Percentiles rank a stretch among this genome's conserved stretches.
Conservation (phyloP, 2,888 invertebrate genomes). For the Calameuta idolon region DNA sequence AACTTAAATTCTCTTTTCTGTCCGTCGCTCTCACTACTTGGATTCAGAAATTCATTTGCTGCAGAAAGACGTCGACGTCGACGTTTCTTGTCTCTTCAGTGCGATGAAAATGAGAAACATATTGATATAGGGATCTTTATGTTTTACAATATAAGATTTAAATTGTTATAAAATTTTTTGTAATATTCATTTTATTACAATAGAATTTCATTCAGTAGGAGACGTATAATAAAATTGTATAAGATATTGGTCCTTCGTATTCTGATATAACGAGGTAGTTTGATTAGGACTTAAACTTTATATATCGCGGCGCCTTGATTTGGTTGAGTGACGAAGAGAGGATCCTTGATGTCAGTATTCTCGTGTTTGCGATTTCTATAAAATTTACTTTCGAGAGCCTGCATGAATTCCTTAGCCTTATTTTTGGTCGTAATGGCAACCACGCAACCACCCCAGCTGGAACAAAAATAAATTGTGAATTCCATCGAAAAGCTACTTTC, state of each 20-base stretch:
- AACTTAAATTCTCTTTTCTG: neutral
- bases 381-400: conserved; percentile 77
- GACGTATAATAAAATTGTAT: too few relatives aligned
- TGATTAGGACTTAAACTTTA: conserved; percentile 12
- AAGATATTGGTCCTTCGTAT: too few relatives aligned
- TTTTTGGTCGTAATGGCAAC: conserved; percentile 84
- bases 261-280: too few relatives aligned
- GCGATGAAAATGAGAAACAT: too few relatives aligned
- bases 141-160: too few relatives aligned
- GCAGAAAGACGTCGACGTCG: neutral
- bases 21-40: neutral
- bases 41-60: neutral
- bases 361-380: conserved; percentile 69
- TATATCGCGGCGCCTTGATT: conserved; percentile 75
- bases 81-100: too few relatives aligned
- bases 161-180: too few relatives aligned
- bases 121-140: too few relatives aligned
- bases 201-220: too few relatives aligned
- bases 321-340: conserved; percentile 83
- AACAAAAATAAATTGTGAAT: conserved; percentile 2
- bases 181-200: too few relatives aligned
- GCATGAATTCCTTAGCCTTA: conserved; percentile 76
- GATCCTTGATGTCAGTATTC: conserved; percentile 69
- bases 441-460: conserved; percentile 97
- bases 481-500: too few relatives aligned